Base-by-base conservation (phyloP, 2,888 invertebrate species). In the Luperina testacea region DNA sequence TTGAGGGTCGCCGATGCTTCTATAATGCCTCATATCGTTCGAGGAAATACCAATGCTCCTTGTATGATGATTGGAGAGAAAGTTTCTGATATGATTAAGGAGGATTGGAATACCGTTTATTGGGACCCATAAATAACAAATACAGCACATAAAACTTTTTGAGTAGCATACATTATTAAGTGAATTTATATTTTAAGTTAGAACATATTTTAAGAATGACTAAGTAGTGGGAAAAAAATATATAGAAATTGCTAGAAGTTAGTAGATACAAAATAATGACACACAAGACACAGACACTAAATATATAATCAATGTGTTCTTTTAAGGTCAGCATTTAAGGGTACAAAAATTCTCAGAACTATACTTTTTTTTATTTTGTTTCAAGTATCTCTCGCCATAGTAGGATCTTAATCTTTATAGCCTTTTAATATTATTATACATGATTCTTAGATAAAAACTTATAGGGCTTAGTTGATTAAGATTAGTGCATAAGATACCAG, bases 11-110 rank as follows among this genome's bases (percentile, higher is more conserved):
- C 97, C 0, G 98, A 98, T 93, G 98, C 98, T 2, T 98, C 98
- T 9, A 98, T 99, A 67, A 98, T 98, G 98, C 98, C 98, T 0
- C 96, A 94, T 20, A 98, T 98, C 74, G 97, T 98, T 9, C 98
- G 98, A 86, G 98, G 98, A 0, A 98, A 98, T 92, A 98, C 98
- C 0, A 98, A 98, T 91, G 98, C 98, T 0, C 98, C 98, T 0
- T 97, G 97, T 0, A 98, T 98, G 38, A 98, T 98, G 98, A 98
- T 98, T 72, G 98, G 97, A 0, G 98, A 99, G 71, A 95, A 95
- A 86, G 92, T 90, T 2, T 90, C 95, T 20, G 93, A 95, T 85
- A 93, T 95, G 92, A 93, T 95, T 2, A 95, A 95, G 83, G 92
- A 94, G 83, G 94, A 95, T 84, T 95, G 95, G 95, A 80, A 85